Percentiles rank a stretch among this genome's conserved stretches.
phyloP scores from a whole-genome alignment of 2,888 invertebrate species.

The Conomelus anceps region DNA sequence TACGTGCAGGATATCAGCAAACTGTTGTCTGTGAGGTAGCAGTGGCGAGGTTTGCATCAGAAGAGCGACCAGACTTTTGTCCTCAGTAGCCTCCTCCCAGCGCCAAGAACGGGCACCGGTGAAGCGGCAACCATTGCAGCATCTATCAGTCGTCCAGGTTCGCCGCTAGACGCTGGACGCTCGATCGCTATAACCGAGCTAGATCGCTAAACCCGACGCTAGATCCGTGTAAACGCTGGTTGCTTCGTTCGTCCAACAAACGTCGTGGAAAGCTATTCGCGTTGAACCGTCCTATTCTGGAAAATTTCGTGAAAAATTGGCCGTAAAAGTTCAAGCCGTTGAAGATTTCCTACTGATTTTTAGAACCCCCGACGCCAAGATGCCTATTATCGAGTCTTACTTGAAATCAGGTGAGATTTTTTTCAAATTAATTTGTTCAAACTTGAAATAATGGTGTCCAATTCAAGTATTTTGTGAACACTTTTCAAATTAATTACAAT shows the following conservation, averaged over 20 bases:
- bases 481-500: not conserved
- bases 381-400: not conserved
- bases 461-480: not conserved
- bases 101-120: not conserved
- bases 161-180: not conserved
- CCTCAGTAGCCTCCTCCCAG: not conserved
- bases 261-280: too few relatives aligned
- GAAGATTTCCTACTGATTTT: not conserved
- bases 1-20: not conserved
- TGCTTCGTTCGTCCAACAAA: too few relatives aligned
- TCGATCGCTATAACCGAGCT: not conserved
- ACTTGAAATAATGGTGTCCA: not conserved
- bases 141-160: not conserved
- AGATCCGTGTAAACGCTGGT: not conserved
- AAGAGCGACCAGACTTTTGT: not conserved
- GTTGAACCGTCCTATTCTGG: not conserved
- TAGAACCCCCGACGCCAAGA: not conserved
- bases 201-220: not conserved
- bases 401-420: not conserved
- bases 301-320: too few relatives aligned
- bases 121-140: not conserved
- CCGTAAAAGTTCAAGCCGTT: too few relatives aligned
- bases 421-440: not conserved
- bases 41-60: not conserved
- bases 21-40: not conserved